Percentiles rank a stretch among this genome's conserved stretches.
Evolutionary conservation across 1,140 invertebrate species (phyloP).

Genomic region (Probaryconus sp.): DNA sequence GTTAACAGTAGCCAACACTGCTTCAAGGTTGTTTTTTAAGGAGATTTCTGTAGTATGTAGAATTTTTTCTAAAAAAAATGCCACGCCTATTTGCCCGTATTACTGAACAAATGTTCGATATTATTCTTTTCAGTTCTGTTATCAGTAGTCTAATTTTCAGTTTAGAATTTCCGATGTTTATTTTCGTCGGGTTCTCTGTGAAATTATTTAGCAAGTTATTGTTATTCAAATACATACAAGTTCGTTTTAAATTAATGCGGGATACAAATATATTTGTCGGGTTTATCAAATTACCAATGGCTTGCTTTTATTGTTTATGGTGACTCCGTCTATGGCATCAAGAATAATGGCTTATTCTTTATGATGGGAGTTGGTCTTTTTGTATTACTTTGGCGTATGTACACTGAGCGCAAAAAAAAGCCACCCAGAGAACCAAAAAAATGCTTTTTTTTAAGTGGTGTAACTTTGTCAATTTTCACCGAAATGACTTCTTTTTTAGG

Average conservation of each 20-base stretch:
- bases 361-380: not conserved
- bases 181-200: not conserved
- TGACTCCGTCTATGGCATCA: conserved; percentile 3
- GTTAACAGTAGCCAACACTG: conserved; percentile 49
- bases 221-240: conserved; percentile 10
- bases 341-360: conserved; percentile 15
- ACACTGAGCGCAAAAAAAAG: no score
- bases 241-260: conserved; percentile 12
- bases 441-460: no score
- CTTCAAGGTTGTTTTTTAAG: conserved; percentile 57
- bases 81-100: conserved; percentile 57
- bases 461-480: no score
- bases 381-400: no score
- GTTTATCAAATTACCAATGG: not conserved
- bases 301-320: conserved; percentile 7
- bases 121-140: conserved; percentile 15
- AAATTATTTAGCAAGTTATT: conserved; percentile 9
- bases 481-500: no score
- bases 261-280: conserved; percentile 9
- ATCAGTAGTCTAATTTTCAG: conserved; percentile 16
- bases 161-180: conserved; percentile 4
- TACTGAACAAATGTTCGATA: conserved; percentile 24
- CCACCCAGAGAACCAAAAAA: no score
- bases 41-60: conserved; percentile 43
- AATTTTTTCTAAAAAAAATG: conserved; percentile 33